Evolutionary conservation across 2,113 vertebrate species (phyloP).

Genomic region (Zosterops lateralis): DNA sequence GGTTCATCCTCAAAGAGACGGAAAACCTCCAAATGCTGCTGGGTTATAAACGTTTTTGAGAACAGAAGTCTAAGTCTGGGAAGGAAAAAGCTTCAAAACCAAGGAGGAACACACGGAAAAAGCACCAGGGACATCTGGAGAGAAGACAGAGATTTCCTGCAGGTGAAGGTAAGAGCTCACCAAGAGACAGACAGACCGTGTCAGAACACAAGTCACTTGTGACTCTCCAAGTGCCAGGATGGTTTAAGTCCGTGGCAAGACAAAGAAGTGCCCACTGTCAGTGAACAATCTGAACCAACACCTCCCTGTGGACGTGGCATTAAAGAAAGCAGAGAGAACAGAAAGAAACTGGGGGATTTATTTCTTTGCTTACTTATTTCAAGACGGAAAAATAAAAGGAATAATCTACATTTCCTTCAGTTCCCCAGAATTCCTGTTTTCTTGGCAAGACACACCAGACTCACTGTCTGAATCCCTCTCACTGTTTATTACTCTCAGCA

Average conservation of each 20-base stretch:
- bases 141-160: not conserved
- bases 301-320: not conserved
- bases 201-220: not conserved
- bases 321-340: not conserved
- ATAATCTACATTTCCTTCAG: not conserved
- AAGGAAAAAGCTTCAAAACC: not conserved
- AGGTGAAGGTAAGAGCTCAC: not conserved
- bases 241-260: not conserved
- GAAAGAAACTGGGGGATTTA: not conserved
- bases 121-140: not conserved
- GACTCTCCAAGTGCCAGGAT: not conserved
- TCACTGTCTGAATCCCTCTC: not conserved
- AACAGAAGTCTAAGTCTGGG: not conserved
- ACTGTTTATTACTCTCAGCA: not conserved
- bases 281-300: fast-evolving
- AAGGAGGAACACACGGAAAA: not conserved
- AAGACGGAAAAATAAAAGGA: not conserved
- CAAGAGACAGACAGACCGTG: not conserved
- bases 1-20: not conserved
- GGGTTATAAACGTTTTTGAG: not conserved
- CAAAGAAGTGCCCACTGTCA: not conserved
- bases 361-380: not conserved
- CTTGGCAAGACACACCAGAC: not conserved
- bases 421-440: not conserved
- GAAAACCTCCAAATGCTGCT: not conserved